phyloP scores from a whole-genome alignment of 2,113 vertebrate genomes.

The Colossoma macropomum region DNA sequence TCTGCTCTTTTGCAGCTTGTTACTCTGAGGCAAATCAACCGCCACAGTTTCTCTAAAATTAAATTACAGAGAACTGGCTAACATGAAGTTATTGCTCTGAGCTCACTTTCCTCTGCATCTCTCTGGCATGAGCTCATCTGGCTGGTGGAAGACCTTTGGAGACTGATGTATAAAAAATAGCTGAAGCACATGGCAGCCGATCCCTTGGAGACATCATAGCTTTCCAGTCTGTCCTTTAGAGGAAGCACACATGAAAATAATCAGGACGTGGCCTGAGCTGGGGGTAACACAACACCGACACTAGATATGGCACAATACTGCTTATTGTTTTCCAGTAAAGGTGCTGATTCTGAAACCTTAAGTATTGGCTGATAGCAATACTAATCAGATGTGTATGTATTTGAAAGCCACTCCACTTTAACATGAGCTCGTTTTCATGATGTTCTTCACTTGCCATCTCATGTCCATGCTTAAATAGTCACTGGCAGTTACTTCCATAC shows the following conservation, averaged over 20 bases:
- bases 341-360: neutral
- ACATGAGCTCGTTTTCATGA: no score
- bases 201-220: slow-evolving; percentile 64
- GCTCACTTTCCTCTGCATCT: slow-evolving; percentile 69
- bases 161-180: slow-evolving; percentile 60
- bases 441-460: no score
- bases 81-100: neutral
- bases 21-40: neutral
- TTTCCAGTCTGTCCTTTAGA: slow-evolving; percentile 62
- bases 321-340: neutral
- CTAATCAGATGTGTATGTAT: no score
- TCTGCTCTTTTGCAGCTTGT: neutral
- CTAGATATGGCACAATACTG: neutral
- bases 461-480: no score
- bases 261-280: neutral
- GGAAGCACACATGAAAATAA: neutral
- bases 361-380: no score
- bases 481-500: no score
- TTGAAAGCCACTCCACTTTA: no score
- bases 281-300: neutral
- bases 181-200: slow-evolving; percentile 63
- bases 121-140: slow-evolving; percentile 67
- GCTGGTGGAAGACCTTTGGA: slow-evolving; percentile 70
- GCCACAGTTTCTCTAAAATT: neutral
- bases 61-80: neutral